Base-by-base conservation (phyloP, 1,140 invertebrate species). In the Hylyphantes graminicola region DNA sequence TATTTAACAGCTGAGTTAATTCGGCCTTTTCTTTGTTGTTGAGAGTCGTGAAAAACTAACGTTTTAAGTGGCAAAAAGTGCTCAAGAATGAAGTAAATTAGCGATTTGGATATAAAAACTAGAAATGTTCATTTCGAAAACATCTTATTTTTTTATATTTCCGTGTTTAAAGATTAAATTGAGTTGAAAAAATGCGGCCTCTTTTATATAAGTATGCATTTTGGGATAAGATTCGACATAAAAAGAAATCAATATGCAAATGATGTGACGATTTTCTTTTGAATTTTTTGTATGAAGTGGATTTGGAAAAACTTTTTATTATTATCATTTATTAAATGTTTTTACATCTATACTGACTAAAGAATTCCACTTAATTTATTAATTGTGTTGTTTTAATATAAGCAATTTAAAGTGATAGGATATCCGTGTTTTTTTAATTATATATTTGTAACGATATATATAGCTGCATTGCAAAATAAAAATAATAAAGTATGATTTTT, bases 1-100 rank as follows among this genome's bases (percentile, higher is more conserved):
- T 78, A 78, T 78, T 78, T 78, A 64, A 67, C 76, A 67, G 76
- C 50, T 78, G 74, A 65, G 51, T 64, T 78, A 65, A 78, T 78
- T 78, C 51, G 50, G 10, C 53, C 63, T 19, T 21, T 35, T 21
- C 53, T 67, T 63, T 78, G 15, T 65, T 78, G 21, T 63, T 48
- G 15, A n/a, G 12, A 78, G 64, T 57, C 15, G 54, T 48, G 63
- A 78, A 78, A 74, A 74, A 55, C 72, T 57, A 74, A 74, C 54
- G n/a, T 74, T 74, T 74, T 57, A 57, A 74, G 54, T 13, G 53
- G 54, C n/a, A 74, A 74, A 67, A 67, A 65, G 19, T 55, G 50
- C 61, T 78, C 67, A 35, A 10, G 61, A 67, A 78, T 55, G 51
- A 63, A 63, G 75, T 61, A 65, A 77, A 77, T 77, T 77, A 61